phyloP scores from a whole-genome alignment of 2,888 invertebrate species.

The Cryptocephalus moraei region DNA sequence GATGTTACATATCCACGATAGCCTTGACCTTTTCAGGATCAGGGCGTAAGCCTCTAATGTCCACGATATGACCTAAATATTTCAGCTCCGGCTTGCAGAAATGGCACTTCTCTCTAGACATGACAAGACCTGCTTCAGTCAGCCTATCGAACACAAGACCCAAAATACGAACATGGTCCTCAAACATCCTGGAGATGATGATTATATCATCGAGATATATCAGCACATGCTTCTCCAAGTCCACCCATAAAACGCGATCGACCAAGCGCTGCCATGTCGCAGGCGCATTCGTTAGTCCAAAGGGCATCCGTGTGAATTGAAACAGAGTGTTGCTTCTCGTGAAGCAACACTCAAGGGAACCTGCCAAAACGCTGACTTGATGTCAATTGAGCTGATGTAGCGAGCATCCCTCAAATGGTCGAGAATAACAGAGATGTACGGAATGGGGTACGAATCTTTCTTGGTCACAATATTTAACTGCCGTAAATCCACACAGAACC shows the following conservation, averaged over 20 bases:
- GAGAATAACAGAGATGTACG: constrained; percentile 3
- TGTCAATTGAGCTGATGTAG: constrained; percentile 9
- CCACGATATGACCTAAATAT: constrained; percentile 5
- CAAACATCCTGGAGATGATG: constrained; percentile 13
- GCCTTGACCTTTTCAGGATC: constrained; percentile 3
- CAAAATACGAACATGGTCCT: constrained; percentile 12
- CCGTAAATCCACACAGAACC: constrained; percentile 20
- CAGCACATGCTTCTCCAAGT: constrained; percentile 16
- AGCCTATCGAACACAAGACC: constrained; percentile 15
- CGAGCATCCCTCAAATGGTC: constrained; percentile 8
- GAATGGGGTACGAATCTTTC: constrained; percentile 8
- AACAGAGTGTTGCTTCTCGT: constrained; percentile 20
- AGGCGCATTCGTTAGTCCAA: constrained; percentile 16
- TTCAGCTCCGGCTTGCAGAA: constrained; percentile 5
- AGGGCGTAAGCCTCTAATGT: constrained; percentile 1
- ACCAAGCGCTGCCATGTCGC: constrained; percentile 20
- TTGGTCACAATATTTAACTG: constrained; percentile 15
- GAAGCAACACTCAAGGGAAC: constrained; percentile 6
- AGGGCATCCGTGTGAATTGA: no score
- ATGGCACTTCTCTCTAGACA: constrained; percentile 11
- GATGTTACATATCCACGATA: not conserved
- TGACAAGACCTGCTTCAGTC: constrained; percentile 12
- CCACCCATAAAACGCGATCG: constrained; percentile 15
- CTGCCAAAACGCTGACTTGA: constrained; percentile 9
- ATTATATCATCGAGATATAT: constrained; percentile 21